Conservation (phyloP, 2,888 invertebrate genomes). For the Eugnorisma glareosa region DNA sequence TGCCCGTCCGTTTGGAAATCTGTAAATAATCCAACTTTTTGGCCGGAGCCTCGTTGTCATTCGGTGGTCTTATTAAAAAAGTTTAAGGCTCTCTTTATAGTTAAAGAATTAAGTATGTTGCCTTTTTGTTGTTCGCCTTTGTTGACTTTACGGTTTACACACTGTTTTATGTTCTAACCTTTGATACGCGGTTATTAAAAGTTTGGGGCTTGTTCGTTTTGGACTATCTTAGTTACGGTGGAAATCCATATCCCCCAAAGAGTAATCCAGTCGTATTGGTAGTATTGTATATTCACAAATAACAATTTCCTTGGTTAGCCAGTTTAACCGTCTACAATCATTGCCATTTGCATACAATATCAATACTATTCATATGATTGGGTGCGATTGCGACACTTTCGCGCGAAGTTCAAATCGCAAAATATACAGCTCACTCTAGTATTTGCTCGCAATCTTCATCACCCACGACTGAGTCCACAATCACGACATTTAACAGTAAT, state of each 20-base stretch:
- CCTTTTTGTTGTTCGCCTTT: slow-evolving; percentile 57
- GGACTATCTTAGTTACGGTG: not conserved
- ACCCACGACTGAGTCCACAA: not conserved
- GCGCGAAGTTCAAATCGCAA: not conserved
- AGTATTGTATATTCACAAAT: not conserved
- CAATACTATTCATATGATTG: slow-evolving; percentile 5
- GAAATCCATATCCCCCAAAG: not conserved
- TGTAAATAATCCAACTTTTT: slow-evolving; percentile 66
- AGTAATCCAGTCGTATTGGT: not conserved
- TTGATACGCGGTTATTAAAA: slow-evolving; percentile 49
- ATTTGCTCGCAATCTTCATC: not conserved
- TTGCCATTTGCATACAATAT: not conserved
- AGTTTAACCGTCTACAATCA: not conserved
- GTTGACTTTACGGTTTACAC: slow-evolving; percentile 48
- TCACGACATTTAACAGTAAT: slow-evolving; percentile 23
- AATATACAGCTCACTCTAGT: not conserved
- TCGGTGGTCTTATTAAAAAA: slow-evolving; percentile 72
- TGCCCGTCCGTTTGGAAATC: slow-evolving; percentile 62
- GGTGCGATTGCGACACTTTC: not conserved
- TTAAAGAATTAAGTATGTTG: slow-evolving; percentile 66
- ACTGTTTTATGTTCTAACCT: slow-evolving; percentile 41
- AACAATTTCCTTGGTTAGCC: not conserved
- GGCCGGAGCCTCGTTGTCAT: slow-evolving; percentile 47
- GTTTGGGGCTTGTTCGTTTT: slow-evolving; percentile 39
- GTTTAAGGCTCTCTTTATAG: slow-evolving; percentile 62